These are phyloP conservation scores for Diplazon laetatorius DNA, from an alignment of 2,888 invertebrate genomes.

Conservation along the genomic window DNA sequence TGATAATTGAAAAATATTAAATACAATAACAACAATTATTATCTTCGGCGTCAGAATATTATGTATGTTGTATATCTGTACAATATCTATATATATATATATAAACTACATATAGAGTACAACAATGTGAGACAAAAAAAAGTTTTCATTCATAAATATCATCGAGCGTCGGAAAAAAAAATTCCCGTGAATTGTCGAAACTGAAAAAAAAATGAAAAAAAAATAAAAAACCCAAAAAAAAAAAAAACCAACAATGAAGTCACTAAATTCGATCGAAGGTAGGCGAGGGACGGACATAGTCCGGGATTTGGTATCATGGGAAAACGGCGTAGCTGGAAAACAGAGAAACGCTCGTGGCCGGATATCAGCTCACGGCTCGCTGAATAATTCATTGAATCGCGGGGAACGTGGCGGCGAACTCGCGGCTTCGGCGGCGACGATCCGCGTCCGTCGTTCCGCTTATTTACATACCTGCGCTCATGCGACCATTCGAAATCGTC, in stretches of 20 bases:
- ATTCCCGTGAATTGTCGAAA: slow-evolving; percentile 49
- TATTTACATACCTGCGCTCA: slow-evolving; percentile 68
- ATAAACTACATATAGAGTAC: too few species aligned
- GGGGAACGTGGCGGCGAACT: slow-evolving; percentile 40
- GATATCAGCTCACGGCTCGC: slow-evolving; percentile 71
- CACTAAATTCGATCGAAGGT: slow-evolving; percentile 2
- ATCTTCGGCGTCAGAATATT: too few species aligned
- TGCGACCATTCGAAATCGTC: slow-evolving; percentile 67
- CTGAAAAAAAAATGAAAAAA: slow-evolving; percentile 46
- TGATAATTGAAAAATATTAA: too few species aligned
- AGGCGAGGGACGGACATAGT: background rate
- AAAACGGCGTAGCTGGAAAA: slow-evolving; percentile 62
- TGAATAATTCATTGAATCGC: slow-evolving; percentile 73
- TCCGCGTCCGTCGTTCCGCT: slow-evolving; percentile 59
- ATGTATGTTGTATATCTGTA: too few species aligned
- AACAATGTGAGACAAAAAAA: too few species aligned
- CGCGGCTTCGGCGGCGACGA: slow-evolving; percentile 36
- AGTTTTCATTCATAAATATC: slow-evolving; percentile 18
- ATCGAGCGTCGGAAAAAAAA: slow-evolving; percentile 17
- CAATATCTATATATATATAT: too few species aligned
- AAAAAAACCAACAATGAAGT: background rate
- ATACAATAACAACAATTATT: too few species aligned
- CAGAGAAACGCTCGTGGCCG: slow-evolving; percentile 63
- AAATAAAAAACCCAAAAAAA: slow-evolving; percentile 36
- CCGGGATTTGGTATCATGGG: slow-evolving; percentile 65